These are phyloP conservation scores for Fundulus diaphanus DNA, from an alignment of 2,797 vertebrate genomes.

Conservation along the genomic window DNA sequence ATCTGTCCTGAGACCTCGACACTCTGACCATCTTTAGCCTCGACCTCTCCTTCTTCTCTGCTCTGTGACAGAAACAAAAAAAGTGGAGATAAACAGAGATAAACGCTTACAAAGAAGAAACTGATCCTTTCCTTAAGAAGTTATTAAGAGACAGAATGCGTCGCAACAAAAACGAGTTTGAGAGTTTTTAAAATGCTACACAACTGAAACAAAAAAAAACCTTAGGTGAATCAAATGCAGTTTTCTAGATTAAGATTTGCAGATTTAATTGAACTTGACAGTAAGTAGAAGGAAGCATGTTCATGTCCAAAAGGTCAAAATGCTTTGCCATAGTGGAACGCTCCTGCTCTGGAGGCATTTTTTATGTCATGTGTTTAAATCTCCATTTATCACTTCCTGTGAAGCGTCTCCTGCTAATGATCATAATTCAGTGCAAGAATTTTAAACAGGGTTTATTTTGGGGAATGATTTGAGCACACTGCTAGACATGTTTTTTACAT, in stretches of 20 bases:
- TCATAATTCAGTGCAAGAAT: background rate
- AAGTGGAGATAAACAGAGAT: background rate
- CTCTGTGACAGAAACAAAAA: slow-evolving; percentile 75
- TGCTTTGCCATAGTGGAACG: background rate
- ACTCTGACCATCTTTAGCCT: slow-evolving; percentile 95
- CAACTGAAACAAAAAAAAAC: background rate
- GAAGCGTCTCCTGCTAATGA: slow-evolving; percentile 41
- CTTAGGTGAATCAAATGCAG: background rate
- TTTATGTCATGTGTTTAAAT: slow-evolving; percentile 51
- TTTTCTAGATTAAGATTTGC: slow-evolving; percentile 3
- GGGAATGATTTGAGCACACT: no score
- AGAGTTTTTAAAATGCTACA: background rate
- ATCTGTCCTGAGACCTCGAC: slow-evolving; percentile 92
- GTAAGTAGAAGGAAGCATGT: background rate
- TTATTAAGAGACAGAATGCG: background rate
- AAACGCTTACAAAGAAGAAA: background rate
- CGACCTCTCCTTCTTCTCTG: slow-evolving; percentile 95
- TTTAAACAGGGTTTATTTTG: no score
- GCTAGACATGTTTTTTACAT: no score
- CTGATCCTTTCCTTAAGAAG: background rate
- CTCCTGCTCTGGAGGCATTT: slow-evolving; percentile 30
- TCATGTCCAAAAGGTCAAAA: slow-evolving; percentile 1
- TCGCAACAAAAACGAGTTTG: background rate
- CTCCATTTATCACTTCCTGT: slow-evolving; percentile 45
- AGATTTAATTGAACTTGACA: slow-evolving; percentile 11